phyloP scores from a whole-genome alignment of 2,113 vertebrate species.

The Hirundichthys speculiger region DNA sequence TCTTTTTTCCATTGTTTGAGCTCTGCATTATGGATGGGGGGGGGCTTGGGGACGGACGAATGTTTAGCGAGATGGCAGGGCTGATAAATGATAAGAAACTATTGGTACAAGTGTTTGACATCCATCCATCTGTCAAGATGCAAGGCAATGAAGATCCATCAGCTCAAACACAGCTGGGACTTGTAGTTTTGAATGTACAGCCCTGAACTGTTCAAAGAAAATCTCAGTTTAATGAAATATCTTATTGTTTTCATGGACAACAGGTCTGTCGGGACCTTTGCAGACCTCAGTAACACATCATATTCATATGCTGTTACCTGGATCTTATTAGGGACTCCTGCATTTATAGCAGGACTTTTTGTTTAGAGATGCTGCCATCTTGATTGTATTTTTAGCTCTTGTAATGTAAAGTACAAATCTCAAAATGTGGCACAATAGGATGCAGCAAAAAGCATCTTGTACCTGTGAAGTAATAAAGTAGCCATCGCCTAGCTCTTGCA shows the following conservation, averaged over 20 bases:
- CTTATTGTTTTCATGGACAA: neutral
- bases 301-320: neutral
- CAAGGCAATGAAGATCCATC: neutral
- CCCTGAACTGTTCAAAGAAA: no score
- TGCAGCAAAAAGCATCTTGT: no score
- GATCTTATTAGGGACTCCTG: neutral
- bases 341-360: neutral
- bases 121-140: conserved; percentile 9
- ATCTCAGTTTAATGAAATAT: no score
- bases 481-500: no score
- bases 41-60: neutral
- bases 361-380: neutral
- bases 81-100: conserved; percentile 26
- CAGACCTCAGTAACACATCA: neutral
- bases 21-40: neutral
- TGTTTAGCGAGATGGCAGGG: conserved; percentile 1
- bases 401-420: neutral
- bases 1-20: conserved; percentile 20
- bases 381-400: neutral
- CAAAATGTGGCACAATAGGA: no score
- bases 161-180: neutral
- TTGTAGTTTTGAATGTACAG: no score
- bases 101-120: conserved; percentile 12
- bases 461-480: no score
- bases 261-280: neutral